Evolutionary conservation across 2,888 invertebrate species (phyloP).

Genomic region (Pachliopta kotzebuea): DNA sequence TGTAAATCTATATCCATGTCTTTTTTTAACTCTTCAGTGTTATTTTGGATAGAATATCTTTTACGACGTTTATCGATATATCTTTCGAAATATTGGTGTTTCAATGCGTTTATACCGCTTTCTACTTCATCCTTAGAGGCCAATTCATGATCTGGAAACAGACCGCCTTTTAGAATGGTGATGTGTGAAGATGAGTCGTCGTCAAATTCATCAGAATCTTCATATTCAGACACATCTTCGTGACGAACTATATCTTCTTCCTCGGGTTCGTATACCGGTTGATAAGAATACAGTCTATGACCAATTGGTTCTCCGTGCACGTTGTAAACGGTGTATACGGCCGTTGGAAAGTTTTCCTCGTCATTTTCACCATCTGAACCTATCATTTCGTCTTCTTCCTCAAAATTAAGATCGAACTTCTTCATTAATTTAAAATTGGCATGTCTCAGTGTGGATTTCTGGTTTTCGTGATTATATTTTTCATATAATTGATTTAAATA

Average conservation of each 20-base stretch:
- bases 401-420: constrained; percentile 61
- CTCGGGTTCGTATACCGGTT: constrained; percentile 74
- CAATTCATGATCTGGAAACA: constrained; percentile 54
- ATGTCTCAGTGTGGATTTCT: constrained; percentile 69
- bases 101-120: constrained; percentile 61
- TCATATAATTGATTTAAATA: constrained; percentile 61
- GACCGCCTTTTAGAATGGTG: constrained; percentile 71
- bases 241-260: constrained; percentile 57
- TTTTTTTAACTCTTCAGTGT: constrained; percentile 47
- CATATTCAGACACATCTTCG: constrained; percentile 59
- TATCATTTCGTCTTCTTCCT: constrained; percentile 49
- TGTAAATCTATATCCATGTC: constrained; percentile 52
- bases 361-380: constrained; percentile 43
- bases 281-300: constrained; percentile 69
- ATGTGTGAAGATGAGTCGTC: constrained; percentile 49
- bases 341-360: constrained; percentile 64
- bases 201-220: constrained; percentile 51
- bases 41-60: constrained; percentile 57
- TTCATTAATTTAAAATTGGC: constrained; percentile 74
- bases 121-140: constrained; percentile 43
- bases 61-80: constrained; percentile 69
- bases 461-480: constrained; percentile 67
- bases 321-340: constrained; percentile 71
- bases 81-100: constrained; percentile 71
- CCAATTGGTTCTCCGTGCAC: constrained; percentile 75